Evolutionary conservation across 2,797 vertebrate genomes (phyloP).

Genomic region (Eremophila alpestris): DNA sequence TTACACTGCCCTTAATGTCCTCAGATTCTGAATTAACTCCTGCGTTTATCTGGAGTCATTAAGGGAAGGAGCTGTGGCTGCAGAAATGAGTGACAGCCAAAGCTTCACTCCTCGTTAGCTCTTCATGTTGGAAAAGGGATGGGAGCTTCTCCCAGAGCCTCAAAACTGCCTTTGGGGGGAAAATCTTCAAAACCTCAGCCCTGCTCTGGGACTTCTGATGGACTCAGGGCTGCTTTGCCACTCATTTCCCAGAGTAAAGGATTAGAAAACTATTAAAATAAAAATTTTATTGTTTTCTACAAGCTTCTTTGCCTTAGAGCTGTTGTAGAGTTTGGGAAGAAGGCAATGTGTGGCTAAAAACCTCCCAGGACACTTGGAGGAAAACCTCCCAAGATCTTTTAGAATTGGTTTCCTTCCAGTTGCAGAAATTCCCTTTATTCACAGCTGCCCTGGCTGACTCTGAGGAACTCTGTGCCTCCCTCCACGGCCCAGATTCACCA

Average conservation of each 20-base stretch:
- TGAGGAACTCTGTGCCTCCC: background rate
- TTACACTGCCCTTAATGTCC: background rate
- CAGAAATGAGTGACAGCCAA: background rate
- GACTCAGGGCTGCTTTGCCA: background rate
- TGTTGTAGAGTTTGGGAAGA: background rate
- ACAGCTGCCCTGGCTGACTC: background rate
- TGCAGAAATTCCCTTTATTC: background rate
- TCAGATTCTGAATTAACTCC: background rate
- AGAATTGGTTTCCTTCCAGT: background rate
- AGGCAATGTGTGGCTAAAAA: background rate
- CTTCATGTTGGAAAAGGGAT: rapidly evolving
- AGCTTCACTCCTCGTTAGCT: background rate
- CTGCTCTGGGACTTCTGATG: background rate
- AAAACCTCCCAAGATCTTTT: background rate
- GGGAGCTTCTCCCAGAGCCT: background rate
- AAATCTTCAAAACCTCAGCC: background rate
- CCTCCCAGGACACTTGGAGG: background rate
- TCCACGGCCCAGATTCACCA: background rate
- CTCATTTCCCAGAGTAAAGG: background rate
- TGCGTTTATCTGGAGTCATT: background rate
- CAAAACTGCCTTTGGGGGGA: background rate
- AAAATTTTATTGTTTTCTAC: background rate
- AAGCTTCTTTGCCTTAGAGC: background rate
- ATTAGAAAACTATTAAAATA: background rate
- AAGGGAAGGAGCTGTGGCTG: background rate